phyloP scores from a whole-genome alignment of 2,113 vertebrate genomes.

The Tachycineta bicolor region DNA sequence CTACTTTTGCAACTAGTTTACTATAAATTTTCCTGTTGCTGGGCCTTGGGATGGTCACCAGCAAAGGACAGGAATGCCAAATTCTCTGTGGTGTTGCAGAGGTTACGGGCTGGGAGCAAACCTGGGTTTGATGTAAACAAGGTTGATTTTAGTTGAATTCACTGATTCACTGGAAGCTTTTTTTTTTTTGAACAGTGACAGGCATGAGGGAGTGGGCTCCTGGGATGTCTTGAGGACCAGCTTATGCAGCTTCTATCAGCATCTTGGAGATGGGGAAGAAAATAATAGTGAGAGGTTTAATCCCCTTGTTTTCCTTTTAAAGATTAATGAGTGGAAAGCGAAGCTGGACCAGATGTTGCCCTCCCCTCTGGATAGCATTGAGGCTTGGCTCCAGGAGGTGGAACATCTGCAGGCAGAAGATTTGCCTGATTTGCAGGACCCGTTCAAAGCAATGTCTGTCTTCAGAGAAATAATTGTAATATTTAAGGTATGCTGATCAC shows the following conservation, averaged over 20 bases:
- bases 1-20: neutral
- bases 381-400: constrained; percentile 83
- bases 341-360: constrained; percentile 84
- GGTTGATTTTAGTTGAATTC: neutral
- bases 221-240: neutral
- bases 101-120: neutral
- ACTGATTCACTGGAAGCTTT: neutral
- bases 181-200: neutral
- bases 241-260: neutral
- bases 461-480: constrained; percentile 78
- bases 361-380: constrained; percentile 75
- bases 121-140: neutral
- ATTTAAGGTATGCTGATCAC: constrained; percentile 80
- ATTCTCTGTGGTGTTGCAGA: neutral
- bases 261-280: neutral
- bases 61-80: neutral
- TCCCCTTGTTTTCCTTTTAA: neutral
- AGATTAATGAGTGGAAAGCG: constrained; percentile 83
- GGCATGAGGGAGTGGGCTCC: neutral
- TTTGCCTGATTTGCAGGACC: constrained; percentile 75
- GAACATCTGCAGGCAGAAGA: constrained; percentile 79
- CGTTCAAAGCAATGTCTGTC: constrained; percentile 69
- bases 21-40: neutral
- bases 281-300: neutral
- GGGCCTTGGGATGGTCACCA: neutral